Evolutionary conservation across 2,888 invertebrate species (phyloP), one percentile per base, ranked within the genome.

Genomic region (Unio pictorum): DNA sequence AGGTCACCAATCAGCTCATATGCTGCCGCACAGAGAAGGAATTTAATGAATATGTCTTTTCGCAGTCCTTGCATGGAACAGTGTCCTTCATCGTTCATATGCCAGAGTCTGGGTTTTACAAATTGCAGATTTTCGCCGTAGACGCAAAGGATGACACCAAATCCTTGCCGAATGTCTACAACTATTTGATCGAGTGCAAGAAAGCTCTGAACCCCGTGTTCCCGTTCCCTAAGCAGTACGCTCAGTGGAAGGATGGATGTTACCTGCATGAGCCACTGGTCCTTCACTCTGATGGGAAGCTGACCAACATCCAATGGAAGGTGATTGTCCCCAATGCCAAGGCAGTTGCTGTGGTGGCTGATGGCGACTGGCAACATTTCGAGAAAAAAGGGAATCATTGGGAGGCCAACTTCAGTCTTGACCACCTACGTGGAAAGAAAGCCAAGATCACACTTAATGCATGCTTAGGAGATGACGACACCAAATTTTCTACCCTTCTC

Each of bases 181-280:
- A 90, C 79, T 90, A 89, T 74, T 77, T 90, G 66, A 81, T 90
- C 74, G 81, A 86, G 75, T 86, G 86, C 71, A 72, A 70, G 30
- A 55, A 74, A 23, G 78, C 82, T 8, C 75, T 78, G 30, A 81
- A 83, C 63, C 71, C 81, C 26, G 81, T 82, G 55, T 73, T 80
- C 56, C 85, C 87, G 34, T 90, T 84, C 83, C 89, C 90, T 28
- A 88, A 89, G 77, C 90, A 90, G 80, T 90, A 88, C 67, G 88
- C 88, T 57, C 89, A 89, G 71, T 90, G 90, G 90, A 89, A 89
- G 73, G 89, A 89, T 54, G 89, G 89, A 7, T 89, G 90, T 69
- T 87, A 77, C 75, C 81, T 90, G 56, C 77, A 79, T 67, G 85
- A 84, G 66, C 90, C 90, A 2, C 71, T 82, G 6, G 76, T 75